A percentile compares a stretch with the other conserved stretches of the same genome.
These are phyloP conservation scores for Drosophila novamexicana DNA, from an alignment of 1,140 invertebrate species.

Conservation along the genomic window DNA sequence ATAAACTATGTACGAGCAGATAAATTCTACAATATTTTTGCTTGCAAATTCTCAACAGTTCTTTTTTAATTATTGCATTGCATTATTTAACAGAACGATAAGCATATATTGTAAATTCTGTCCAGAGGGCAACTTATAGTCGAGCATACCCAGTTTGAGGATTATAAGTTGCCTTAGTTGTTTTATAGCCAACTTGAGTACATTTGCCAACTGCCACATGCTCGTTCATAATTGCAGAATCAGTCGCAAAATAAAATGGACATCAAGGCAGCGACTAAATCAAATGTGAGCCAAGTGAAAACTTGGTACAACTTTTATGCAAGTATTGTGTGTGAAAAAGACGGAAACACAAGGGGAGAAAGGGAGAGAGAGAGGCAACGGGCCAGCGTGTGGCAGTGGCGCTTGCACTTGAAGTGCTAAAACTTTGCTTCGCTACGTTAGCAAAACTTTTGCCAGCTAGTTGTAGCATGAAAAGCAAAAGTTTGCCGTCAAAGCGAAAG, in stretches of 20 bases:
- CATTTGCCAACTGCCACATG: constrained; percentile 51
- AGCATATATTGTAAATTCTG: too few relatives aligned
- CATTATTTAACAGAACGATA: too few relatives aligned
- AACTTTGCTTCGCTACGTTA: constrained; percentile 71
- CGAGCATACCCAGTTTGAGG: not conserved
- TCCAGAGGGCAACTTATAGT: not conserved
- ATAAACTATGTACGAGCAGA: too few relatives aligned
- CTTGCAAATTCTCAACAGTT: too few relatives aligned
- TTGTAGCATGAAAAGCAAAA: constrained; percentile 77
- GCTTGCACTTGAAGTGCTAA: constrained; percentile 79
- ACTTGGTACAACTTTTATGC: constrained; percentile 58
- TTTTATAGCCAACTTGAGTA: constrained; percentile 1
- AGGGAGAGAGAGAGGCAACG: not conserved
- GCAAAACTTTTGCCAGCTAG: constrained; percentile 60
- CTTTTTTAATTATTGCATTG: too few relatives aligned
- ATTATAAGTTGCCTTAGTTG: constrained; percentile 8
- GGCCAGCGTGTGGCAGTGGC: not conserved
- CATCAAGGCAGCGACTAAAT: constrained; percentile 75
- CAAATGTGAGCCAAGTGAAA: constrained; percentile 69
- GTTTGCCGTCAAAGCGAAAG: constrained; percentile 77
- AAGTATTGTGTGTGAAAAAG: constrained; percentile 45
- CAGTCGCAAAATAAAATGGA: constrained; percentile 76
- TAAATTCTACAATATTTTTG: too few relatives aligned
- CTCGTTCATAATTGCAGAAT: constrained; percentile 73
- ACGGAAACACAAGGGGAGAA: not conserved